A percentile compares a stretch with the other conserved stretches of the same genome.
Conservation (phyloP, 2,797 vertebrate species). For the Acanthiza pusilla region DNA sequence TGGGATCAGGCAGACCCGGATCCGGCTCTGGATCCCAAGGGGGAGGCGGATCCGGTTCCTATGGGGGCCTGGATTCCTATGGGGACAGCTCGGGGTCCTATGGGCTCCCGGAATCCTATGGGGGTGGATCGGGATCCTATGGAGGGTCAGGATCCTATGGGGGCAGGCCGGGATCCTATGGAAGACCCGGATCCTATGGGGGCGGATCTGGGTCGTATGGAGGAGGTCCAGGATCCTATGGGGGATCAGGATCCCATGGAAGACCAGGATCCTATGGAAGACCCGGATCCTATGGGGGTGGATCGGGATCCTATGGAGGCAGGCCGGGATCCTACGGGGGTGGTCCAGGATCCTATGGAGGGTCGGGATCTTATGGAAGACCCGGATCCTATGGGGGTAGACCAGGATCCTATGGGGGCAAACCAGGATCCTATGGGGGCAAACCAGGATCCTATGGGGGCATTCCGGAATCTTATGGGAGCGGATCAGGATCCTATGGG, state of each 20-base stretch:
- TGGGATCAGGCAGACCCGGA: too few relatives aligned
- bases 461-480: too few relatives aligned
- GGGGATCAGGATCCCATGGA: too few relatives aligned
- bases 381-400: not conserved
- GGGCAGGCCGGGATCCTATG: not conserved
- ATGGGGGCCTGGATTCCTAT: too few relatives aligned
- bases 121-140: not conserved
- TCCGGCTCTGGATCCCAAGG: too few relatives aligned
- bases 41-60: too few relatives aligned
- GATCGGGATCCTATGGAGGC: not conserved
- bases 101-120: not conserved
- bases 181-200: not conserved
- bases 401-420: not conserved
- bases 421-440: not conserved
- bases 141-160: too few relatives aligned
- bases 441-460: too few relatives aligned
- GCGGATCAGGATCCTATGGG: not conserved
- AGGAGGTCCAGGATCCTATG: too few relatives aligned
- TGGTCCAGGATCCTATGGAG: not conserved
- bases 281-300: not conserved
- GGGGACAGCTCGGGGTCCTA: too few relatives aligned
- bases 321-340: not conserved
- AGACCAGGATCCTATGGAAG: not conserved
- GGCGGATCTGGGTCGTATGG: too few relatives aligned
- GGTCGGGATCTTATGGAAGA: too few relatives aligned